These are phyloP conservation scores for Erannis defoliaria DNA, from an alignment of 2,888 invertebrate species.

Conservation along the genomic window DNA sequence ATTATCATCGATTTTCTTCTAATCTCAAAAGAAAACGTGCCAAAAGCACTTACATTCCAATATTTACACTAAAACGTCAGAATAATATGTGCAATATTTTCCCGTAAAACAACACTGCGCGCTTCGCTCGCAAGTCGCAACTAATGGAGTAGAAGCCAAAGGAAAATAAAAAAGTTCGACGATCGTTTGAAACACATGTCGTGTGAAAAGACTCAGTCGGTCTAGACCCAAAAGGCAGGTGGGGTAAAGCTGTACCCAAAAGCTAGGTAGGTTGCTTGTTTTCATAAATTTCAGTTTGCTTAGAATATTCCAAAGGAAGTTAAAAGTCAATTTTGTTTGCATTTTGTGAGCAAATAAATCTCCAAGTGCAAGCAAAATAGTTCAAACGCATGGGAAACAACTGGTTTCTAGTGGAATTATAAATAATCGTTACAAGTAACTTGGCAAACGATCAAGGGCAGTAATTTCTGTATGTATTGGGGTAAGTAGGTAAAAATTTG, in stretches of 20 bases:
- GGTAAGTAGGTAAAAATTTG: too few species aligned
- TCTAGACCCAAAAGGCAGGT: slow-evolving; percentile 18
- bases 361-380: too few species aligned
- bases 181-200: slow-evolving; percentile 16
- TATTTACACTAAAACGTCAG: slow-evolving; percentile 13
- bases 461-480: too few species aligned
- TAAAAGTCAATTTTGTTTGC: neutral
- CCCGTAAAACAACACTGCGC: slow-evolving; percentile 13
- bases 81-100: slow-evolving; percentile 2
- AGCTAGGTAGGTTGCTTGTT: neutral
- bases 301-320: neutral
- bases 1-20: neutral
- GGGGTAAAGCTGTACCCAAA: neutral
- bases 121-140: neutral
- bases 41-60: slow-evolving; percentile 3
- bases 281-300: neutral
- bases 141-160: slow-evolving; percentile 30
- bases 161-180: slow-evolving; percentile 8
- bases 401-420: too few species aligned
- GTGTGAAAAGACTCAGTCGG: slow-evolving; percentile 16
- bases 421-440: too few species aligned
- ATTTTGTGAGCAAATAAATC: too few species aligned
- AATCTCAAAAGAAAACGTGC: neutral
- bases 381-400: too few species aligned
- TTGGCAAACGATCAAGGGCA: too few species aligned